Evolutionary conservation across 2,113 vertebrate genomes (phyloP), one percentile per base, ranked within the genome.

Genomic region (Heterotilapia buettikoferi): DNA sequence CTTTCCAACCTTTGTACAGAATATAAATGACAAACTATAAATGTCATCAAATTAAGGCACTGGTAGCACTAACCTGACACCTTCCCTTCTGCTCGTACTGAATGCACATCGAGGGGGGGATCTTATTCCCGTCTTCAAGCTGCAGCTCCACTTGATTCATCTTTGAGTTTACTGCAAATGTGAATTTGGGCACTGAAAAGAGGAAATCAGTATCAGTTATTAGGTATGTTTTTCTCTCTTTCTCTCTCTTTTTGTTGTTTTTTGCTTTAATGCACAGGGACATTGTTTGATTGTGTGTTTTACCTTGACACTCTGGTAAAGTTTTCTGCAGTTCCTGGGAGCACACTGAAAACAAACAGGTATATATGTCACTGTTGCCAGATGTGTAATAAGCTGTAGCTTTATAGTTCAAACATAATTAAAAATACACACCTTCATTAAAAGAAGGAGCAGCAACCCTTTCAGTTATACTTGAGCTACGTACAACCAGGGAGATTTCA

Each of bases 261-360:
- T 66, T 66, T 36, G 29, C 18, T 36, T 38, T 38, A 21, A 21
- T 68, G 33, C 61, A 68, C 19, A 38, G 24, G 24, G 68, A 47
- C 40, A 47, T 29, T 47, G 24, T 76, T 50, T 50, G 43, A 43
- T 45, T 40, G 31, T 84, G 4, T 40, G 61, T 14, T 12, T 90
- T 88, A 96, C 96, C 93, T 7, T 24, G 19, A 81, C 96, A 96
- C 16, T 91, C 79, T 40, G 86, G 8, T 26, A 95, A 66, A 50
- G 4, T 61, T 31, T 50, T 68, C 40, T 50, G 66, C 63, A 50
- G 54, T 4, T 85, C 5, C 81, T 19, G 50, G 21, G 87, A 84
- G 76, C 96, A 96, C 40, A 95, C 96, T 96, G 86, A 57, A 16
- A 57, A 88, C 57, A 90, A 43, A 86, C 7, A 79, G 12, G 33